phyloP scores from a whole-genome alignment of 2,888 invertebrate genomes.

The Parelbella ahira region DNA sequence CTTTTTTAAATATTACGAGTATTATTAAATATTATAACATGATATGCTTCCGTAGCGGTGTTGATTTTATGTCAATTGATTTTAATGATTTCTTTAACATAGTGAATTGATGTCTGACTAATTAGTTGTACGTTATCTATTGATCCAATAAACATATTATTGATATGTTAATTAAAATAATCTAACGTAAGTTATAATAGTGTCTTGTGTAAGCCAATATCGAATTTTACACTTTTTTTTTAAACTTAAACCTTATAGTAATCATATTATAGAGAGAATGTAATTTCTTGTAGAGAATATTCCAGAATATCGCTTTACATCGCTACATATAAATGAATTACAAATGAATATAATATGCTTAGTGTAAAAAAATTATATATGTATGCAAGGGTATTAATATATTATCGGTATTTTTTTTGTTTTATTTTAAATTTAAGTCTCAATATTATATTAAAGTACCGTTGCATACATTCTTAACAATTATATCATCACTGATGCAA shows the following conservation, averaged over 20 bases:
- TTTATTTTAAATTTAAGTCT: too few relatives aligned
- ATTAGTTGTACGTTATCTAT: too few relatives aligned
- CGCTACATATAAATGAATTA: slow-evolving; percentile 1
- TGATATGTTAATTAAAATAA: slow-evolving; percentile 4
- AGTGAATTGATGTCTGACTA: slow-evolving; percentile 18
- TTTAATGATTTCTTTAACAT: slow-evolving; percentile 7
- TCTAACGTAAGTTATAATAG: slow-evolving; percentile 7
- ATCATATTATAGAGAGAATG: not conserved
- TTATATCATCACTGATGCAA: slow-evolving; percentile 12
- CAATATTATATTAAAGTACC: too few relatives aligned
- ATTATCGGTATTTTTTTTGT: too few relatives aligned
- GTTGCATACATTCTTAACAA: slow-evolving; percentile 1
- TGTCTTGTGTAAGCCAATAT: slow-evolving; percentile 18
- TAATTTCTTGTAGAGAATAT: slow-evolving; percentile 5
- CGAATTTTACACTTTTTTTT: slow-evolving; percentile 22
- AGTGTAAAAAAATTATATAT: too few relatives aligned
- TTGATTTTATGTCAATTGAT: slow-evolving; percentile 1
- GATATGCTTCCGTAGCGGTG: too few relatives aligned
- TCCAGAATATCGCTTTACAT: slow-evolving; percentile 4
- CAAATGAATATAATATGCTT: too few relatives aligned
- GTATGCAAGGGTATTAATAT: too few relatives aligned
- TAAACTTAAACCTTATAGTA: slow-evolving; percentile 9
- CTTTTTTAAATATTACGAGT: too few relatives aligned
- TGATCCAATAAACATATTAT: slow-evolving; percentile 1
- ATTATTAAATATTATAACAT: too few relatives aligned